Conservation (phyloP, 2,797 vertebrate genomes). For the Neosilurus hyrtlii region DNA sequence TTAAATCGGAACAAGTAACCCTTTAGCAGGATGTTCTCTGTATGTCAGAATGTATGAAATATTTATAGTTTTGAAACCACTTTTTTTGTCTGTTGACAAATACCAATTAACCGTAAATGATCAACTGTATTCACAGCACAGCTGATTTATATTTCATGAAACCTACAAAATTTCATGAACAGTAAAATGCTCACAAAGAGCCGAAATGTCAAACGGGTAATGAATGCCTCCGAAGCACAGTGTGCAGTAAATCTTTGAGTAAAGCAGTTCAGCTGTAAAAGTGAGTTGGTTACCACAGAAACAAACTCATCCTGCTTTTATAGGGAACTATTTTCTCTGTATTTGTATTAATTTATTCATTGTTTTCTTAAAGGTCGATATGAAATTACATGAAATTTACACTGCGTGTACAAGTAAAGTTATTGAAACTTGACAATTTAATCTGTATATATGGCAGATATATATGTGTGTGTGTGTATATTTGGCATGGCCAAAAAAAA, state of each 20-base stretch:
- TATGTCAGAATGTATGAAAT: not conserved
- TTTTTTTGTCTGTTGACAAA: not conserved
- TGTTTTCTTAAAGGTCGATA: not conserved
- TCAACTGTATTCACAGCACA: not conserved
- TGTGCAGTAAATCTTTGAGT: not conserved
- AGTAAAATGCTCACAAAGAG: not conserved
- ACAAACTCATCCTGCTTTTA: not conserved
- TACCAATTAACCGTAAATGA: not conserved
- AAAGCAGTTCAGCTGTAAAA: not conserved
- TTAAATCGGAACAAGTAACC: not conserved
- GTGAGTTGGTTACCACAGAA: not conserved
- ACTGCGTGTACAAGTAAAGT: not conserved
- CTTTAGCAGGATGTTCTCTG: not conserved
- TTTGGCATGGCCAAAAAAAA: no score
- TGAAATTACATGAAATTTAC: not conserved
- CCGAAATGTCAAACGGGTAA: not conserved
- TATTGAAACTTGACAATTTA: not conserved
- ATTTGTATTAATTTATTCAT: not conserved
- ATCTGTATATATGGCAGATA: not conserved
- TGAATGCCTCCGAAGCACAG: not conserved
- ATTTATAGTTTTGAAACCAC: not conserved
- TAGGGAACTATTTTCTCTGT: not conserved
- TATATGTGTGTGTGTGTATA: no score
- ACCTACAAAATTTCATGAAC: not conserved
- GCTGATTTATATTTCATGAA: not conserved